These are phyloP conservation scores for Trachythela sp. DNA, from an alignment of 64 coral and sea anemone species.

Conservation along the genomic window DNA sequence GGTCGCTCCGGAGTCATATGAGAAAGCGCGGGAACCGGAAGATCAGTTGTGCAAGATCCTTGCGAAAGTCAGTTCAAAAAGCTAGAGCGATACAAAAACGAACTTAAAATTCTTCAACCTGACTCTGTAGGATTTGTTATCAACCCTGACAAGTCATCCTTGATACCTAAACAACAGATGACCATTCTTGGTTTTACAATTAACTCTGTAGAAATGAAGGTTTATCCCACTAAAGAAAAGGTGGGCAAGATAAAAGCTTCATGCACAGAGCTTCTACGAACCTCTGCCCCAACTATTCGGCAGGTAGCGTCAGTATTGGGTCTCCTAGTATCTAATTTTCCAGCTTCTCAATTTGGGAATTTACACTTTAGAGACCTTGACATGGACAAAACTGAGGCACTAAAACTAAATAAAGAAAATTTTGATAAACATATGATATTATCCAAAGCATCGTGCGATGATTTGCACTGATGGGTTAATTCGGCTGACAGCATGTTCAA, in stretches of 20 bases:
- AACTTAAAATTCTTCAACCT: background rate
- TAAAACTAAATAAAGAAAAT: background rate
- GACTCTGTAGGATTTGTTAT: too few species aligned
- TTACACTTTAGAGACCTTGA: slow-evolving; percentile 9
- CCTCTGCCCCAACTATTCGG: background rate
- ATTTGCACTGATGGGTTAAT: slow-evolving; percentile 29
- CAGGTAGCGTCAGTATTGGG: slow-evolving; percentile 33
- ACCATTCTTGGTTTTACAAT: too few species aligned
- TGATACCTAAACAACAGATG: too few species aligned
- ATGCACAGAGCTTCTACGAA: too few species aligned
- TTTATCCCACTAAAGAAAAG: too few species aligned
- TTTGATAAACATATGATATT: slow-evolving; percentile 17
- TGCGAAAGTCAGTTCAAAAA: background rate
- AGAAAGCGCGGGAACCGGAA: background rate
- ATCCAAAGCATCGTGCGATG: background rate
- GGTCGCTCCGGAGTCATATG: background rate
- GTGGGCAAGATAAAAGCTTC: too few species aligned
- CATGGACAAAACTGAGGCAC: background rate
- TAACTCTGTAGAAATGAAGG: too few species aligned
- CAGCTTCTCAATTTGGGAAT: background rate
- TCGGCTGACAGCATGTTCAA: slow-evolving; percentile 21
- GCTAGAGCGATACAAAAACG: background rate
- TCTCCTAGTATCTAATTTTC: background rate
- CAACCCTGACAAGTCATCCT: too few species aligned
- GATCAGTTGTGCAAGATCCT: slow-evolving; percentile 15